Percentiles rank a stretch among this genome's conserved stretches.
phyloP scores from a whole-genome alignment of 2,113 vertebrate genomes.

The Lepisosteus oculatus region DNA sequence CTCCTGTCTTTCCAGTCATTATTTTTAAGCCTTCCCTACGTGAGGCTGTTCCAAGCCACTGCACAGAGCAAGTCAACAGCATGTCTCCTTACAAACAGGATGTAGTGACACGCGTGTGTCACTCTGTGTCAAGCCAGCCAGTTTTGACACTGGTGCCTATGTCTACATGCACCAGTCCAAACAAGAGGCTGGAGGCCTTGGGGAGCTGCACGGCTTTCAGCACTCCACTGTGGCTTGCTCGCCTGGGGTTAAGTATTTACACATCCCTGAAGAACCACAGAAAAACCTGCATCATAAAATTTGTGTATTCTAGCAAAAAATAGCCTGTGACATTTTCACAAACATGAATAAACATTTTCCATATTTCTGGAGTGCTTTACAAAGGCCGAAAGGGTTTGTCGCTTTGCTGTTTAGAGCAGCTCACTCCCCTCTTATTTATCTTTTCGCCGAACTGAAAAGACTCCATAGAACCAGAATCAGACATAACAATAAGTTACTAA shows the following conservation, averaged over 20 bases:
- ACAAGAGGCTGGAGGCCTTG: constrained; percentile 41
- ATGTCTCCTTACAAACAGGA: constrained; percentile 36
- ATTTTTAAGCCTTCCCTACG: neutral
- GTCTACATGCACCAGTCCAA: constrained; percentile 40
- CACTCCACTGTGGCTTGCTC: constrained; percentile 29
- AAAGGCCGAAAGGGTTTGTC: neutral
- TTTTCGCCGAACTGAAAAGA: neutral
- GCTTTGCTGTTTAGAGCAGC: neutral
- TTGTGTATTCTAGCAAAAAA: neutral
- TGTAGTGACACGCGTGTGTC: constrained; percentile 39
- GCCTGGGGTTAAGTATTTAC: constrained; percentile 44
- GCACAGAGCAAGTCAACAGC: constrained; percentile 24
- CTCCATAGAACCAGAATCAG: neutral
- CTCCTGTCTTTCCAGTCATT: no score
- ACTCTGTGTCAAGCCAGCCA: constrained; percentile 42
- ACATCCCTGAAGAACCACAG: constrained; percentile 32
- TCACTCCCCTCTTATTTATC: neutral
- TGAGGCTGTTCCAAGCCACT: neutral
- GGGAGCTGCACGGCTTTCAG: neutral
- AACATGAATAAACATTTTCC: neutral
- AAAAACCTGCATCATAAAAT: constrained; percentile 21
- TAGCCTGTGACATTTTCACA: neutral
- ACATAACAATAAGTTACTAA: neutral
- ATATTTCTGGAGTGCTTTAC: neutral
- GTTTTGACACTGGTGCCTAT: constrained; percentile 42